These are phyloP conservation scores for Xiphydria camelus DNA, from an alignment of 2,888 invertebrate species.

Conservation along the genomic window DNA sequence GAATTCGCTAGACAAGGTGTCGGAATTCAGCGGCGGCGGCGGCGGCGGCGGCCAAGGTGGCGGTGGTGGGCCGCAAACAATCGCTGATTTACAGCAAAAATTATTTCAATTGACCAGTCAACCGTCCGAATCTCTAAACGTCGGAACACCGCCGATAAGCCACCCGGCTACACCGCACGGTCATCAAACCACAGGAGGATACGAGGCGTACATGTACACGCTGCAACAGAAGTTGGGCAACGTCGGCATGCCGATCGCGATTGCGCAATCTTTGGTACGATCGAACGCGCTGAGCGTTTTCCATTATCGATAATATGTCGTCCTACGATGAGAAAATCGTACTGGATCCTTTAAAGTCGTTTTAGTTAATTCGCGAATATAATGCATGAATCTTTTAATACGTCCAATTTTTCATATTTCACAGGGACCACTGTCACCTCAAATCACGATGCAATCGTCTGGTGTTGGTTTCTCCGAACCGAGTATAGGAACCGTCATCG, in stretches of 20 bases:
- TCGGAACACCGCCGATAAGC: slow-evolving; percentile 60
- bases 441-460: slow-evolving; percentile 50
- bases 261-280: slow-evolving; percentile 38
- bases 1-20: slow-evolving; percentile 50
- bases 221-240: slow-evolving; percentile 71
- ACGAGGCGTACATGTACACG: slow-evolving; percentile 71
- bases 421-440: slow-evolving; percentile 57
- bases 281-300: no score
- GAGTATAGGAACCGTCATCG: slow-evolving; percentile 21
- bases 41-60: slow-evolving; percentile 12
- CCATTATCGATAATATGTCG: no score
- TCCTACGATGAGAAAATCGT: no score
- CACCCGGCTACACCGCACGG: slow-evolving; percentile 69
- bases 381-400: no score
- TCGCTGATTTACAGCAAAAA: slow-evolving; percentile 65
- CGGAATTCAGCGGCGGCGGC: slow-evolving; percentile 30
- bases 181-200: slow-evolving; percentile 60
- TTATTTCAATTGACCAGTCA: slow-evolving; percentile 62
- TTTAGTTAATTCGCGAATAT: no score
- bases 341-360: no score
- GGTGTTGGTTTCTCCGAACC: slow-evolving; percentile 1
- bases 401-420: no score
- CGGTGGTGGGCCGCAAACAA: slow-evolving; percentile 55
- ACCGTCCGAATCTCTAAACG: slow-evolving; percentile 54
- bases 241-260: slow-evolving; percentile 46